Evolutionary conservation across 2,113 vertebrate species (phyloP).

Genomic region (Hydrolagus affinis): DNA sequence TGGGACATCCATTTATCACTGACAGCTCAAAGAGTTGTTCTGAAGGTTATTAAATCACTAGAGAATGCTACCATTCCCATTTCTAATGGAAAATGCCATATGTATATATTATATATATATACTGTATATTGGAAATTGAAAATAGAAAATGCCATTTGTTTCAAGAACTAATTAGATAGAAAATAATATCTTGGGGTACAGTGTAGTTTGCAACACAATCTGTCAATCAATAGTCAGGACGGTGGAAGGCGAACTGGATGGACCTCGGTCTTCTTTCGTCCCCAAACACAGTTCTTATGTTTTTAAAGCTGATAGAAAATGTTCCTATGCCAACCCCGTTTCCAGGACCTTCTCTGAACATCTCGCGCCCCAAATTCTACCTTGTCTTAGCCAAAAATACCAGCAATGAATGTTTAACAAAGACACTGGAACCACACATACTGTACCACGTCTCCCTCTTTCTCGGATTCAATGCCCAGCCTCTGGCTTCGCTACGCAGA

Average conservation of each 20-base stretch:
- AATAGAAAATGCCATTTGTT: no score
- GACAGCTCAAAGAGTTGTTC: neutral
- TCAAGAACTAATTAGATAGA: no score
- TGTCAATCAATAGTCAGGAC: no score
- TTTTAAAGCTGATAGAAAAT: neutral
- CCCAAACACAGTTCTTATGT: no score
- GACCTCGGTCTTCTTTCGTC: no score
- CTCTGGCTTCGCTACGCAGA: constrained; percentile 37
- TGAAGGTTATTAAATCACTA: neutral
- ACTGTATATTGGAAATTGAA: no score
- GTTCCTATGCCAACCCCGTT: neutral
- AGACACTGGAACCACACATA: constrained; percentile 39
- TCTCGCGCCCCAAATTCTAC: neutral
- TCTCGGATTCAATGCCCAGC: constrained; percentile 39
- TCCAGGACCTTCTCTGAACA: neutral
- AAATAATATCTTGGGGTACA: no score
- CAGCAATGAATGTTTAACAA: neutral
- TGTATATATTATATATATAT: no score
- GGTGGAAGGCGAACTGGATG: no score
- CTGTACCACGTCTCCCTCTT: constrained; percentile 33
- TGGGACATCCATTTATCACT: neutral
- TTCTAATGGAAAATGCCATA: neutral
- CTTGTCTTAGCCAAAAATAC: neutral
- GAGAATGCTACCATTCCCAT: neutral
- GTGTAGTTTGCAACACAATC: no score